Conservation (phyloP, 2,113 vertebrate genomes). For the Empidonax alnorum region DNA sequence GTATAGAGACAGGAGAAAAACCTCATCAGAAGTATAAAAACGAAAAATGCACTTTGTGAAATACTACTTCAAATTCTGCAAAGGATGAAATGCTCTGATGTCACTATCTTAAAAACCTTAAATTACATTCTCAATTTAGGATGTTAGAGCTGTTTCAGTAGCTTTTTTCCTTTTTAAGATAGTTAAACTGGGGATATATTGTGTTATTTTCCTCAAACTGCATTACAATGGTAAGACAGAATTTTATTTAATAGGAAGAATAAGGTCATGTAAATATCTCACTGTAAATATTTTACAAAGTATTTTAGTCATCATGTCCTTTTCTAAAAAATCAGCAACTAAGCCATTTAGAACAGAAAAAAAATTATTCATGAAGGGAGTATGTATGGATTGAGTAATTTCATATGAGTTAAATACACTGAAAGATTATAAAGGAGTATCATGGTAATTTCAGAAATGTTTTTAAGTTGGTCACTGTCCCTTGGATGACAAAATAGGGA, state of each 20-base stretch:
- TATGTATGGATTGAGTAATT: background rate
- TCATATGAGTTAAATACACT: background rate
- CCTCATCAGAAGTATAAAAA: background rate
- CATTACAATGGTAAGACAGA: background rate
- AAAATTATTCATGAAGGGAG: background rate
- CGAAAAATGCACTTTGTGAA: background rate
- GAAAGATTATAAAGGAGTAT: background rate
- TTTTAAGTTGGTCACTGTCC: slow-evolving; percentile 19
- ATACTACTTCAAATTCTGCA: background rate
- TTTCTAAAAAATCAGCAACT: background rate
- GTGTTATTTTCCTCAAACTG: background rate
- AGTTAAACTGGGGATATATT: background rate
- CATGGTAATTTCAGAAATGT: slow-evolving; percentile 48
- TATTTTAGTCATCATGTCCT: background rate
- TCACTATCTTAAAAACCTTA: background rate
- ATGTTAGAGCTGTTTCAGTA: background rate
- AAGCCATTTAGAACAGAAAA: background rate
- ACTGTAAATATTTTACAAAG: background rate
- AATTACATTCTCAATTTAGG: background rate
- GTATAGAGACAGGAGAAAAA: background rate
- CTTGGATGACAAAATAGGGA: slow-evolving; percentile 22
- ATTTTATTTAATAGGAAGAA: background rate
- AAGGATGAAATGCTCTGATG: background rate
- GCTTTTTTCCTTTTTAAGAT: background rate
- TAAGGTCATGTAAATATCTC: background rate